Conservation (phyloP, 2,888 invertebrate species). For the Polymixis flavicincta region DNA sequence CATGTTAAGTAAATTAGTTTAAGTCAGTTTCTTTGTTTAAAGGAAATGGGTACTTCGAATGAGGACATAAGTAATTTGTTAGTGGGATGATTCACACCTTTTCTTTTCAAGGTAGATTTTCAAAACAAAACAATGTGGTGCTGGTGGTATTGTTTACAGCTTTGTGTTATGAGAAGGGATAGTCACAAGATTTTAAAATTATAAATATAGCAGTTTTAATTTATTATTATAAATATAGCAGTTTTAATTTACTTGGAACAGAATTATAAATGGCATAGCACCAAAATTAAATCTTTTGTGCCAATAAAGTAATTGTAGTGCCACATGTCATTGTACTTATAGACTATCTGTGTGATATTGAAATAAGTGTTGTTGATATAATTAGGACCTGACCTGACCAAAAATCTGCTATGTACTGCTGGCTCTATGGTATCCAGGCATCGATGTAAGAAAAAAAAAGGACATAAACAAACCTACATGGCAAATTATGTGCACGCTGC, state of each 20-base stretch:
- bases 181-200: background rate
- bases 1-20: slow-evolving; percentile 3
- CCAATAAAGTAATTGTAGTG: background rate
- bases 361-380: background rate
- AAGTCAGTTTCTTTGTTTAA: slow-evolving; percentile 34
- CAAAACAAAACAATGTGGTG: slow-evolving; percentile 4
- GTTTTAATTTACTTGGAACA: too few relatives aligned
- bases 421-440: slow-evolving; percentile 1
- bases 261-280: background rate
- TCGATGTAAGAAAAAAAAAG: slow-evolving; percentile 41
- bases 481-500: slow-evolving; percentile 68
- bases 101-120: slow-evolving; percentile 35
- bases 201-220: too few relatives aligned
- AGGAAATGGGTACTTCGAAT: slow-evolving; percentile 8
- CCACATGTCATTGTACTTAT: slow-evolving; percentile 36
- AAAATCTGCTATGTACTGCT: background rate
- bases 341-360: background rate
- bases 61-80: slow-evolving; percentile 7
- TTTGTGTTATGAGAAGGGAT: background rate
- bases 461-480: slow-evolving; percentile 69
- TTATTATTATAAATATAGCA: too few relatives aligned
- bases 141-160: background rate
- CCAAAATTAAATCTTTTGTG: background rate
- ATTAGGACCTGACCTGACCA: background rate
- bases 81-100: slow-evolving; percentile 34